These are phyloP conservation scores for Fragum whitleyi DNA, from an alignment of 2,888 invertebrate species.

Conservation along the genomic window DNA sequence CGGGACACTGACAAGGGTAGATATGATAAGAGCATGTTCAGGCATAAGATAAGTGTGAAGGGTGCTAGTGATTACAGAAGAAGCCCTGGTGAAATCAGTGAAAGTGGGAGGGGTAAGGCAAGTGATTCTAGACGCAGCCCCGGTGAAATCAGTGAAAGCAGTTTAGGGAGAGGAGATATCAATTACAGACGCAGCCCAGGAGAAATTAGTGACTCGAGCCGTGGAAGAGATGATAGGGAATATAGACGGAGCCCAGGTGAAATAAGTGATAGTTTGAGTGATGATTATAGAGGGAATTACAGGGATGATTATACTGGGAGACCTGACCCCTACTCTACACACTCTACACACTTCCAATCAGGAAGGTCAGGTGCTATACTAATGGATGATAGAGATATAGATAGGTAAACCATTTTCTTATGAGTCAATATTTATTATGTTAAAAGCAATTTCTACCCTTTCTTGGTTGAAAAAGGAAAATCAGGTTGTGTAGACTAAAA, in stretches of 20 bases:
- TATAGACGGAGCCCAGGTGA: not conserved
- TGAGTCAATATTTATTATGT: too few species aligned
- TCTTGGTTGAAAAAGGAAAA: too few species aligned
- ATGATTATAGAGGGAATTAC: not conserved
- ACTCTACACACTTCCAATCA: not conserved
- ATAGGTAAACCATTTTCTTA: too few species aligned
- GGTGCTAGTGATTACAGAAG: not conserved
- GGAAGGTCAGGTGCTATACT: slow-evolving; percentile 42
- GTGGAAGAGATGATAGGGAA: not conserved
- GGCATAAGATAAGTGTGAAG: not conserved
- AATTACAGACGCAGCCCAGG: too few species aligned
- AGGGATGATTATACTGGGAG: not conserved
- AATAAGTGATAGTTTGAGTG: not conserved
- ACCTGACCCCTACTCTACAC: not conserved
- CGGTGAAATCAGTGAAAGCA: not conserved
- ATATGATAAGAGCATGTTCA: not conserved
- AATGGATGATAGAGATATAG: slow-evolving; percentile 36
- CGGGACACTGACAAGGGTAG: slow-evolving; percentile 22
- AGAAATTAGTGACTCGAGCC: not conserved
- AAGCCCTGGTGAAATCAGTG: not conserved
- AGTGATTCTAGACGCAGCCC: not conserved
- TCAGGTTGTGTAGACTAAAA: too few species aligned
- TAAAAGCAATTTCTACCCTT: too few species aligned
- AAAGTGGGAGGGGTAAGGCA: not conserved
- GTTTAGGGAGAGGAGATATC: not conserved